Base-by-base conservation (phyloP, 2,888 invertebrate species). In the Galerucella pusilla region DNA sequence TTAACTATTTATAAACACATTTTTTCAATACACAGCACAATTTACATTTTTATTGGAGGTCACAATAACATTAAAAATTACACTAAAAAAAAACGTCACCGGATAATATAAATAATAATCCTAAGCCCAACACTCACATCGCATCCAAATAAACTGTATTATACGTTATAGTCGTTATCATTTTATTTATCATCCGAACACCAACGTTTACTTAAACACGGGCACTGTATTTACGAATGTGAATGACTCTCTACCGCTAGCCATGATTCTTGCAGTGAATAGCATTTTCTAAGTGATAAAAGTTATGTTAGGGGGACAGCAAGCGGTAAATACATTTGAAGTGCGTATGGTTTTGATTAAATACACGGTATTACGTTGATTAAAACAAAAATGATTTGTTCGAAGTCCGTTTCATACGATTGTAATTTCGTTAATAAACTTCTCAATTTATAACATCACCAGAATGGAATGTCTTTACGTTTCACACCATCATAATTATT, bases 141-240 rank as follows among this genome's bases (percentile, higher is more conserved):
- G 14, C 35, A 63, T 63, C 42, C 63, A 12, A 42, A 35, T 57
- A 67, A 54, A 67, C 49, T 11, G 52, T 42, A 68, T 35, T 28
- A 28, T 42, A 54, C 68, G 20, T 59, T 69, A 69, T 11, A 14
- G 69, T 49, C 28, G 49, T 69, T 69, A 69, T 69, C 69, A 69
- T 77, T 80, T 80, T 79, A 76, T 79, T 78, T 81, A 80, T 78
- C 78, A 78, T 78, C 75, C 75, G 76, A 76, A 77, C 76, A 74
- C 71, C 64, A 71, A 74, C 65, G 72, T 73, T 75, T 75, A 77
- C 75, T 77, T 71, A 67, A 75, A 73, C 75, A 72, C 72, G 75
- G 77, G 75, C 64, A 71, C 75, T 66, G 66, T 75, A 74, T 78
- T 78, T 78, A 77, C 74, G 73, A 70, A 76, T 64, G 76, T 73